A percentile compares a stretch with the other conserved stretches of the same genome.
Conservation (phyloP, 1,140 invertebrate genomes). For the Megalopta genalis region DNA sequence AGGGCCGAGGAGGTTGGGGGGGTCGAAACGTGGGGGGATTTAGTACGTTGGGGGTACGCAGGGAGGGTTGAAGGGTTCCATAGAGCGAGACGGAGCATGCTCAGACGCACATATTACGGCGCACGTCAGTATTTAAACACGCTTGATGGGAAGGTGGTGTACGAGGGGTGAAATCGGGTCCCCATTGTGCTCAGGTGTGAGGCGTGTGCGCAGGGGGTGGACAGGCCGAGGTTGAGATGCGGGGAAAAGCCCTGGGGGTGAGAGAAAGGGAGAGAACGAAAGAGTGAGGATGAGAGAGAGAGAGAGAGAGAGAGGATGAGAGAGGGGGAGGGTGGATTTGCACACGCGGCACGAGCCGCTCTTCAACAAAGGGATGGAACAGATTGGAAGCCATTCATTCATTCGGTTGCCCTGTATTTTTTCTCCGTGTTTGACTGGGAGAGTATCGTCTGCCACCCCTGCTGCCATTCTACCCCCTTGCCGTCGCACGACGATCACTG, state of each 20-base stretch:
- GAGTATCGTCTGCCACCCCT: slow-evolving; percentile 58
- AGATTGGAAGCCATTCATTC: slow-evolving; percentile 66
- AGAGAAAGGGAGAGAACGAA: slow-evolving; percentile 13
- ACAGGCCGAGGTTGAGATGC: neutral
- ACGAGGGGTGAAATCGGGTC: slow-evolving; percentile 49
- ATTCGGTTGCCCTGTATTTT: slow-evolving; percentile 63
- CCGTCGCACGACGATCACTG: neutral
- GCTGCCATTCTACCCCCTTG: slow-evolving; percentile 23
- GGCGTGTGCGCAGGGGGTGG: slow-evolving; percentile 47
- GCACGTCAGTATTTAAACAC: slow-evolving; percentile 56
- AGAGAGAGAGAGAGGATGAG: slow-evolving; percentile 5
- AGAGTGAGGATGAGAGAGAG: slow-evolving; percentile 19
- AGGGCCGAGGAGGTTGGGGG: slow-evolving; percentile 20
- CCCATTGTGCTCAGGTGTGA: slow-evolving; percentile 63
- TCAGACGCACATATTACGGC: slow-evolving; percentile 48
- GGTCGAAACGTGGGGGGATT: neutral
- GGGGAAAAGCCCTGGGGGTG: slow-evolving; percentile 2
- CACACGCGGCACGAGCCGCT: slow-evolving; percentile 78
- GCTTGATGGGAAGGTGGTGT: slow-evolving; percentile 47
- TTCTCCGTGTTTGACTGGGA: slow-evolving; percentile 68
- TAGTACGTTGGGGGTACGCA: slow-evolving; percentile 36
- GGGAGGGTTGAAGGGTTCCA: slow-evolving; percentile 39
- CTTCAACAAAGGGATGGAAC: slow-evolving; percentile 76
- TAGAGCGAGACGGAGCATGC: slow-evolving; percentile 24
- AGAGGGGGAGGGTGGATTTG: slow-evolving; percentile 64